Evolutionary conservation across 2,113 vertebrate genomes (phyloP).

Genomic region (Anoura caudifer): DNA sequence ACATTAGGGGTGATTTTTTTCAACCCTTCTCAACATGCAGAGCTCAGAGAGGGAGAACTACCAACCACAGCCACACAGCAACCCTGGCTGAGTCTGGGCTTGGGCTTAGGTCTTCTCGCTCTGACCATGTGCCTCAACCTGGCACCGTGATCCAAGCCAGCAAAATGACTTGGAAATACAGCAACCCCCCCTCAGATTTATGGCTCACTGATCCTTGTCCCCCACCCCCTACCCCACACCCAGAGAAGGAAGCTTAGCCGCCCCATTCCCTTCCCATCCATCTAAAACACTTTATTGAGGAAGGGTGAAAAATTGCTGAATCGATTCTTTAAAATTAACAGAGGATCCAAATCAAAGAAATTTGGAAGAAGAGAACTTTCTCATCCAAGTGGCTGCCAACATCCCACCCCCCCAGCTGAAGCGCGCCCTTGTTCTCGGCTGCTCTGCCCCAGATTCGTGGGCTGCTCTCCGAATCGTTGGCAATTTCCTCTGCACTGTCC

Average conservation of each 20-base stretch:
- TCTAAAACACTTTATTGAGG: background rate
- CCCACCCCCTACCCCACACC: background rate
- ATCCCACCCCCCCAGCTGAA: background rate
- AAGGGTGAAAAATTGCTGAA: slow-evolving; percentile 43
- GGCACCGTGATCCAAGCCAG: background rate
- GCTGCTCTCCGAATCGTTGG: slow-evolving; percentile 67
- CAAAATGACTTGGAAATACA: background rate
- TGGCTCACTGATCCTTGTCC: background rate
- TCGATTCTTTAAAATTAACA: slow-evolving; percentile 43
- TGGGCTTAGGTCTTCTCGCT: background rate
- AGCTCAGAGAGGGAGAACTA: background rate
- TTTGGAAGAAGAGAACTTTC: slow-evolving; percentile 44
- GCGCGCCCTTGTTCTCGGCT: slow-evolving; percentile 13
- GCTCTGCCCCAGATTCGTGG: slow-evolving; percentile 56
- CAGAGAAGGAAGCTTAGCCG: background rate
- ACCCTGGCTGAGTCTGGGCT: background rate
- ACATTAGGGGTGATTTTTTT: background rate
- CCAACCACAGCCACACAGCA: background rate
- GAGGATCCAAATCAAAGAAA: background rate
- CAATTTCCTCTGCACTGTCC: slow-evolving; percentile 73
- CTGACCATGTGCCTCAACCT: background rate
- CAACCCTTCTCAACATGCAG: background rate
- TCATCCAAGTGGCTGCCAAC: slow-evolving; percentile 30
- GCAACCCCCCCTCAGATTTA: background rate
- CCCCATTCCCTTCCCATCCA: background rate